Evolutionary conservation across 2,888 invertebrate species (phyloP), one percentile per base, ranked within the genome.

Genomic region (Xestia xanthographa): DNA sequence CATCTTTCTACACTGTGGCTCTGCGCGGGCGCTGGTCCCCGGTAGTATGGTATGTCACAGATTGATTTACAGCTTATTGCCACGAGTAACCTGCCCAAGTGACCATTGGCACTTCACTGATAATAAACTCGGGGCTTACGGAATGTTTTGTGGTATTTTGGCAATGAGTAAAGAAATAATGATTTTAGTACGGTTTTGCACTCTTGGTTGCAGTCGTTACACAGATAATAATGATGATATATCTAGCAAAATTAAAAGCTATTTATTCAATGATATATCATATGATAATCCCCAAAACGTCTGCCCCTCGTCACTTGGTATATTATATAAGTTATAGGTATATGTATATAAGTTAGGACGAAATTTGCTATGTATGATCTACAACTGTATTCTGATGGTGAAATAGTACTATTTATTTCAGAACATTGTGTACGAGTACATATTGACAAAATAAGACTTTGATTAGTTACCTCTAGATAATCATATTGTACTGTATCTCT

Each of bases 41-140:
- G 71, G 71, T 83, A 79, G 75, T 77, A 62, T 62, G 80, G 80
- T 77, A 78, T 80, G 72, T 70, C 79, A 66, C 68, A 73, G 83
- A 82, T 79, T 77, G 62, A 82, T 82, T 87, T 80, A 76, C 66
- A 70, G 58, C 60, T 67, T 73, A 80, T 81, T 77, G 80, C 65
- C 38, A 66, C 62, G 34, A 41, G 77, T 75, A 76, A 80, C 53
- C 34, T 72, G 73, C 77, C 78, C 50, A 66, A 48, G 17, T 69
- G 77, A 77, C 67, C 41, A 77, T 63, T 82, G 72, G 29, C 63
- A 79, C 58, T 53, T 65, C 50, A 68, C 45, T 82, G 71, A 73
- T 72, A 74, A 84, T 45, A 72, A 58, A 76, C 34, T 67, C 69
- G 60, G 45, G n/a, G 26, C 9, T 20, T 34, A 17, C 9, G 22